These are phyloP conservation scores for Macaca nemestrina DNA, from an alignment of 2,113 vertebrate species.

Conservation along the genomic window DNA sequence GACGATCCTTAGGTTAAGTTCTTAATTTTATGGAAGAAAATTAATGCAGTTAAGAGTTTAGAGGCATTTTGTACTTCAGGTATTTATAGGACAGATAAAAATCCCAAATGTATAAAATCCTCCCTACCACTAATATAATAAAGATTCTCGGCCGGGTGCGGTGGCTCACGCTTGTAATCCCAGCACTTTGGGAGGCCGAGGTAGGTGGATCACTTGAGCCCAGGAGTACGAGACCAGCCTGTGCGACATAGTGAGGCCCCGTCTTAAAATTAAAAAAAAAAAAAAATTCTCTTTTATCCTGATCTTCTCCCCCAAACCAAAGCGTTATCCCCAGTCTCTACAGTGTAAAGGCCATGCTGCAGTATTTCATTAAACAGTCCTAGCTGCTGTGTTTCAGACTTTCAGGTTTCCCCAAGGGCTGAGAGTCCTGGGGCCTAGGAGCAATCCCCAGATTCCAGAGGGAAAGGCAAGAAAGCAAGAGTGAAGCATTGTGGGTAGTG, in stretches of 20 bases:
- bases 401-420: not conserved
- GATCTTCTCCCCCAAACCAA: not conserved
- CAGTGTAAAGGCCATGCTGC: not conserved
- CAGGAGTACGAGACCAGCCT: no score
- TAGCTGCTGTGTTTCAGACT: not conserved
- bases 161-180: no score
- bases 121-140: not conserved
- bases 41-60: slow-evolving; percentile 33
- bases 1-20: not conserved
- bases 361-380: slow-evolving; percentile 9
- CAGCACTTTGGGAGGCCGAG: no score
- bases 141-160: not conserved
- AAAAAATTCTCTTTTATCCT: not conserved
- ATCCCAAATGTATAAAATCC: not conserved
- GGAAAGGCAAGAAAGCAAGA: not conserved
- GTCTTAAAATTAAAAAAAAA: no score
- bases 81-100: slow-evolving; percentile 35
- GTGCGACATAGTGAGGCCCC: no score
- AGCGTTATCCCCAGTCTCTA: not conserved
- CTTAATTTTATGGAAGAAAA: slow-evolving; percentile 39
- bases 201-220: no score
- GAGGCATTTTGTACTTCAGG: not conserved
- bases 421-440: not conserved
- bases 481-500: not conserved
- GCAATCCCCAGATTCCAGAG: slow-evolving; percentile 6